phyloP scores from a whole-genome alignment of 1,140 invertebrate genomes.

The Bombus confusus region DNA sequence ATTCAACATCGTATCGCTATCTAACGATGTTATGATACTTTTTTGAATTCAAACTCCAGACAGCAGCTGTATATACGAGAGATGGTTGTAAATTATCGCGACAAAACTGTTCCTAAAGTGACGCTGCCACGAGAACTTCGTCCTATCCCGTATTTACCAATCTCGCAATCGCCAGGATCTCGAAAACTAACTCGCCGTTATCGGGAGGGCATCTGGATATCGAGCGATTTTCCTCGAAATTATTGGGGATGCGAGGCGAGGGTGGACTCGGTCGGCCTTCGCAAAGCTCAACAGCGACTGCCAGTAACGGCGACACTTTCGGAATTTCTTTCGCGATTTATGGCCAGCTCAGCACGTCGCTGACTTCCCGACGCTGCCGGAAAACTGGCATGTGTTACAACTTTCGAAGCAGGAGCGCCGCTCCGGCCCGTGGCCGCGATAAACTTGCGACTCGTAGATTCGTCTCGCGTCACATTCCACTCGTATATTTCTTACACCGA shows the following conservation, averaged over 20 bases:
- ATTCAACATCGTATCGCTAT: too few species aligned
- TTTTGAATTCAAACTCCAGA: too few species aligned
- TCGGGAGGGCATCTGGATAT: background rate
- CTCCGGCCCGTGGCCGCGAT: conserved; percentile 33
- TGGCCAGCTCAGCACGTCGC: conserved; percentile 55
- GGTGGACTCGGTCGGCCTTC: background rate
- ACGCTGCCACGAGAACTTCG: background rate
- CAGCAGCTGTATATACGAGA: too few species aligned
- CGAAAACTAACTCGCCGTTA: background rate
- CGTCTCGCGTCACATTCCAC: conserved; percentile 49
- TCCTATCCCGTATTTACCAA: background rate
- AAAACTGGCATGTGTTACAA: conserved; percentile 63
- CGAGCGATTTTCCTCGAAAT: background rate
- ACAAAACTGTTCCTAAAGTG: background rate
- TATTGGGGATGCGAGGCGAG: background rate
- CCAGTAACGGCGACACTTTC: conserved; percentile 69
- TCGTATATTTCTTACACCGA: conserved; percentile 26
- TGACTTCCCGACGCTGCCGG: conserved; percentile 50
- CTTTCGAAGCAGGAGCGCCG: conserved; percentile 48
- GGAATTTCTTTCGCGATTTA: conserved; percentile 64
- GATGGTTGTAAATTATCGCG: too few species aligned
- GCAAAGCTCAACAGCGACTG: background rate
- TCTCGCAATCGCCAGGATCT: background rate
- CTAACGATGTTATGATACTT: too few species aligned
- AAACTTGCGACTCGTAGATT: conserved; percentile 63